Conservation (phyloP, 2,888 invertebrate species). For the Hedychridium roseum region DNA sequence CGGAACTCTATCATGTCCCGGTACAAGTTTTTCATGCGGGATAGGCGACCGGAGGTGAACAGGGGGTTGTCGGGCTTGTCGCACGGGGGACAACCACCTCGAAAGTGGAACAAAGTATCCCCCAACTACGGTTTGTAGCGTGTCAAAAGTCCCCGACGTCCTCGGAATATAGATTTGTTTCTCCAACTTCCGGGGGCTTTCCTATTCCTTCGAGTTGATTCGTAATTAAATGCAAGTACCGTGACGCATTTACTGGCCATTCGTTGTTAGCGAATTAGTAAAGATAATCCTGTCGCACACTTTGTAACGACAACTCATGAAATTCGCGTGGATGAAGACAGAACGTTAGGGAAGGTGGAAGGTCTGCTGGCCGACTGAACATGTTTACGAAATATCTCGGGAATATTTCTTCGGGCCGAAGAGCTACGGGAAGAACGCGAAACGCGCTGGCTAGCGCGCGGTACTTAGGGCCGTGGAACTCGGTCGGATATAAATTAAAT, state of each 20-base stretch:
- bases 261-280: too few species aligned
- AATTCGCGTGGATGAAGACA: too few species aligned
- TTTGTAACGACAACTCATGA: too few species aligned
- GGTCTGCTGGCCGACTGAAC: too few species aligned
- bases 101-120: slow-evolving; percentile 22
- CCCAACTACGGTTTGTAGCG: not conserved
- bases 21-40: slow-evolving; percentile 18
- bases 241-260: too few species aligned
- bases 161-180: not conserved
- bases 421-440: slow-evolving; percentile 14
- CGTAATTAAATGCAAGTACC: too few species aligned
- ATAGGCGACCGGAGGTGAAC: slow-evolving; percentile 5
- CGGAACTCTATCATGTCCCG: slow-evolving; percentile 28
- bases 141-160: not conserved
- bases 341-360: too few species aligned
- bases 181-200: not conserved
- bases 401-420: slow-evolving; percentile 7
- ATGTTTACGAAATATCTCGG: too few species aligned
- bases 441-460: too few species aligned
- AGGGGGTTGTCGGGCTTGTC: not conserved
- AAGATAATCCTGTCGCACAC: too few species aligned
- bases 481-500: slow-evolving; percentile 41
- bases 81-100: slow-evolving; percentile 11
- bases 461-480: too few species aligned
- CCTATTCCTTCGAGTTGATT: too few species aligned